Evolutionary conservation across 2,113 vertebrate species (phyloP).

Genomic region (Tinamus guttatus): DNA sequence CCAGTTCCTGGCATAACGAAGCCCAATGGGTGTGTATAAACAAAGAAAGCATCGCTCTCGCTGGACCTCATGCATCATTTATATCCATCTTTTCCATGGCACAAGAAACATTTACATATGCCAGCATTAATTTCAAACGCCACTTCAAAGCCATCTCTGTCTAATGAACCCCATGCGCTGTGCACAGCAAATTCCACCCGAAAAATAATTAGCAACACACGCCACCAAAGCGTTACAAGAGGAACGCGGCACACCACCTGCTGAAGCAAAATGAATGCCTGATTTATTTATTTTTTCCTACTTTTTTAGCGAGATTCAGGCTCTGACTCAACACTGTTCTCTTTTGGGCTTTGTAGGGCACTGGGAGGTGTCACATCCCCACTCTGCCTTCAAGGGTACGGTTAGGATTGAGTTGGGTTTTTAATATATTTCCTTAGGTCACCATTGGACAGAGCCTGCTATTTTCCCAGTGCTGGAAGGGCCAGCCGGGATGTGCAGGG

Average conservation of each 20-base stretch:
- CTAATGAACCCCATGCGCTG: slow-evolving; percentile 55
- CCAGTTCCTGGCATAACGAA: slow-evolving; percentile 1
- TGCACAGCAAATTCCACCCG: slow-evolving; percentile 40
- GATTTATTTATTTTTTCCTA: slow-evolving; percentile 40
- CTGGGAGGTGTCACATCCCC: background rate
- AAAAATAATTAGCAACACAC: slow-evolving; percentile 66
- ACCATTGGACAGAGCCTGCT: background rate
- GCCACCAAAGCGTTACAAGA: slow-evolving; percentile 43
- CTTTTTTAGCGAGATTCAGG: slow-evolving; percentile 46
- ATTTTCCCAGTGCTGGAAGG: accelerated
- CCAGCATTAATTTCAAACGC: slow-evolving; percentile 60
- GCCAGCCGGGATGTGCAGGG: background rate
- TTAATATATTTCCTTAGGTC: background rate
- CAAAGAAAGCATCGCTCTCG: slow-evolving; percentile 14
- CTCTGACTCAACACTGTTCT: slow-evolving; percentile 38
- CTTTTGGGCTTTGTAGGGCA: background rate
- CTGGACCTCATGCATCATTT: slow-evolving; percentile 70
- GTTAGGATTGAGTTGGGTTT: background rate
- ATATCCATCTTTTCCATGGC: slow-evolving; percentile 49
- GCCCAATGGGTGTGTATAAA: slow-evolving; percentile 46
- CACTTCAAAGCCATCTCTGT: slow-evolving; percentile 66
- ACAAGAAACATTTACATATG: slow-evolving; percentile 52
- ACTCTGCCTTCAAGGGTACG: background rate
- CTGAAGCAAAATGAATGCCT: slow-evolving; percentile 69
- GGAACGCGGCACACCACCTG: slow-evolving; percentile 55